Conservation (phyloP, 2,113 vertebrate genomes). For the Ornithorhynchus anatinus region DNA sequence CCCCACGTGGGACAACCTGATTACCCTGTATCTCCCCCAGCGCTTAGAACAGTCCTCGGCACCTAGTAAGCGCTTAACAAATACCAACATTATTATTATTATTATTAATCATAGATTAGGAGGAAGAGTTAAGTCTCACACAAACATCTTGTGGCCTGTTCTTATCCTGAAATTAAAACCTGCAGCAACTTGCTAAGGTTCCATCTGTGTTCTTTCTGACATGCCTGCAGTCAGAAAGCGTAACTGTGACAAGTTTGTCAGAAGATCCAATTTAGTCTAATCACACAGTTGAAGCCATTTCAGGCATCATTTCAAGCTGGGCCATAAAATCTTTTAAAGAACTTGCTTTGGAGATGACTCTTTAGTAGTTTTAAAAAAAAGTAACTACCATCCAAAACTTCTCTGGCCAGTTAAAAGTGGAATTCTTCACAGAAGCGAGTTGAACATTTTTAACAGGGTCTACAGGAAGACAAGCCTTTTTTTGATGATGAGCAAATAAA, state of each 20-base stretch:
- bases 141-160: rapidly evolving
- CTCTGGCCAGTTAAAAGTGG: conserved; percentile 25
- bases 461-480: conserved; percentile 10
- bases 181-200: not conserved
- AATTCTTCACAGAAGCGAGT: conserved; percentile 39
- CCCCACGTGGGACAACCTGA: no score
- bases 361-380: conserved; percentile 35
- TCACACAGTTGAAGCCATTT: conserved; percentile 44
- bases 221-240: not conserved
- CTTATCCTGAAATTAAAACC: not conserved
- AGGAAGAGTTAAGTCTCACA: not conserved
- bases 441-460: conserved; percentile 48
- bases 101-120: conserved; percentile 1
- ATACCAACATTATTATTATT: no score
- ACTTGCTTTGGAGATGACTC: conserved; percentile 30
- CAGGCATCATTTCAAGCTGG: conserved; percentile 36
- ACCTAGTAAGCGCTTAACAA: no score
- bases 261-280: conserved; percentile 39
- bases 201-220: not conserved
- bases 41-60: no score
- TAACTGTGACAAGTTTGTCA: conserved; percentile 55
- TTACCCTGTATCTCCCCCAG: no score
- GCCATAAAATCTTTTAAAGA: conserved; percentile 38
- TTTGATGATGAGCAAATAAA: conserved; percentile 48
- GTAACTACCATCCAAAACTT: conserved; percentile 21